Base-by-base conservation (phyloP, 2,888 invertebrate species). In the Clunio marinus region DNA sequence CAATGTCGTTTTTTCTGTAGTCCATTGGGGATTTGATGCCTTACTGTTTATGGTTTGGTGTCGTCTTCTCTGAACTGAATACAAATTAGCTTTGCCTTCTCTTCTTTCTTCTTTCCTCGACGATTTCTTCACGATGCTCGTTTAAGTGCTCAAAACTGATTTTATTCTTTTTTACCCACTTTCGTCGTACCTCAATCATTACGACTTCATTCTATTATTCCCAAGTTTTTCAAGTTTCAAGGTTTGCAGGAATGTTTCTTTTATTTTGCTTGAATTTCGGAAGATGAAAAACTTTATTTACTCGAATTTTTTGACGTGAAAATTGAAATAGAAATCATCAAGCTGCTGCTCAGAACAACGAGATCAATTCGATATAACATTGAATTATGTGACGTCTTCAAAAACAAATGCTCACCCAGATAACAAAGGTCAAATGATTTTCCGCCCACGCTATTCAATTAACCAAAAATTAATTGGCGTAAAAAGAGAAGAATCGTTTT, bases 41-140 rank as follows among this genome's bases (percentile, higher is more conserved):
- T 60, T 37, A 60, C 37, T 60, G 7, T 37, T 60, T 60, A 37
- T 37, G 41, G 41, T 35, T 60, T 35, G 60, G 35, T 41, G 25
- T 35, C 41, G 17, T 24, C 28, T 7, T 20, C 5, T 15, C 1
- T 41, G 60, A 22, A 15, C 17, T 60, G 60, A 35, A 60, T 60
- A 1, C 28, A 60, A 60, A 60, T 60, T 60, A 37, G 37, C 7
- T 41, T 60, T 35, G 37, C 20, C 20, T 51, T 51, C 35, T 35
- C 32, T 28, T 60, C 60, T 17, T 20, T 7, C 10, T 24, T 20
- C 37, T 22, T 60, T 32, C 20, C 1, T 32, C 28, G n/a, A n/a
- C n/a, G n/a, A n/a, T n/a, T n/a, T n/a, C n/a, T n/a, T n/a, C n/a
- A n/a, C n/a, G n/a, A n/a, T 32, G 10, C n/a, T 35, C 32, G 32